Evolutionary conservation across 2,797 vertebrate species (phyloP).

Genomic region (Schizopygopsis malacanthus): DNA sequence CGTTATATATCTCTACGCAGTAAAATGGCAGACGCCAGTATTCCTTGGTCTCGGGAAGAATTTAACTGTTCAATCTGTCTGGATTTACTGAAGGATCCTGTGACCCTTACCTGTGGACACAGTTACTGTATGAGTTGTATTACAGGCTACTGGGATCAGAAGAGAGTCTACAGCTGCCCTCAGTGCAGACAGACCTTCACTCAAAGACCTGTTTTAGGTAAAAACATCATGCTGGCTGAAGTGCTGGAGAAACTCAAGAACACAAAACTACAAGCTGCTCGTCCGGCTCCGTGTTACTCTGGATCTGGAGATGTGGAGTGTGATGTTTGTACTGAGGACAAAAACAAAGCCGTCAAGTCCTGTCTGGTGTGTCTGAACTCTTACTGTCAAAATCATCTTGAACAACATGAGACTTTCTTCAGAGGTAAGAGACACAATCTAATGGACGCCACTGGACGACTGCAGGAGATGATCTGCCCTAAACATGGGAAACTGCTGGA

Average conservation of each 20-base stretch:
- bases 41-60: neutral
- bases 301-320: constrained; percentile 79
- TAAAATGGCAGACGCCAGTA: constrained; percentile 31
- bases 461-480: constrained; percentile 82
- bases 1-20: neutral
- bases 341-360: constrained; percentile 2
- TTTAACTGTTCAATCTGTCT: constrained; percentile 51
- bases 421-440: constrained; percentile 76
- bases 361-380: constrained; percentile 5
- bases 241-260: constrained; percentile 38
- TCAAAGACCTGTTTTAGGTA: constrained; percentile 37
- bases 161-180: constrained; percentile 39
- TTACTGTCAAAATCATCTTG: neutral
- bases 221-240: constrained; percentile 50
- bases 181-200: constrained; percentile 55
- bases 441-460: constrained; percentile 79
- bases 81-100: constrained; percentile 51
- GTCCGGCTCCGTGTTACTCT: neutral
- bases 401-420: neutral
- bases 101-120: constrained; percentile 47
- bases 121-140: constrained; percentile 55
- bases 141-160: constrained; percentile 46
- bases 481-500: constrained; percentile 83
- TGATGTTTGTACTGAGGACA: constrained; percentile 75
- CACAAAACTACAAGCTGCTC: constrained; percentile 8